A percentile compares a stretch with the other conserved stretches of the same genome.
phyloP scores from a whole-genome alignment of 2,113 vertebrate genomes.

The Chamaetylas fuelleborni region DNA sequence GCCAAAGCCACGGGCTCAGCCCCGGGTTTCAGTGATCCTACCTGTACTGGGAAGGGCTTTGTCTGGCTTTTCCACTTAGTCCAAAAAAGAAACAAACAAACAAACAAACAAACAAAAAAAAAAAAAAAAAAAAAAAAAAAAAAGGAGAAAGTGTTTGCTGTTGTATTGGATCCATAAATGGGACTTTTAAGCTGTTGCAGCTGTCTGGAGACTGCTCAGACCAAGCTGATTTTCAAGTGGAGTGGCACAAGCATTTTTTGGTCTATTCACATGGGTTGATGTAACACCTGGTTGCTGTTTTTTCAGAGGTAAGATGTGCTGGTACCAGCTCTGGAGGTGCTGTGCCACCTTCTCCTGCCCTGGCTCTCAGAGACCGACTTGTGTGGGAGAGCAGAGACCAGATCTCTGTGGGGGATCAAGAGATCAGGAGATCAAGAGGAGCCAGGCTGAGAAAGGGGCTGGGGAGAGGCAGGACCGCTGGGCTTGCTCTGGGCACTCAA shows the following conservation, averaged over 20 bases:
- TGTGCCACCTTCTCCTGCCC: neutral
- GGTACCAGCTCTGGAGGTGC: neutral
- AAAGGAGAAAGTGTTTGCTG: neutral
- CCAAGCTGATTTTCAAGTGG: neutral
- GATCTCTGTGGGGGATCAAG: neutral
- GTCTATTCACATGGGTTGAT: neutral
- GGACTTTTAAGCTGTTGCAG: neutral
- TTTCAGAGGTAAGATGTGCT: neutral
- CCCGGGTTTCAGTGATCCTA: neutral
- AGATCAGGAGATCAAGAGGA: neutral
- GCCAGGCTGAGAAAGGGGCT: neutral
- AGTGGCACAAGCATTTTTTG: neutral
- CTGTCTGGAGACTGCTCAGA: neutral
- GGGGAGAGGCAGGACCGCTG: rapidly evolving
- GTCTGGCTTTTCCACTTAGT: neutral
- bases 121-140: neutral
- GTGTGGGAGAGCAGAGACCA: neutral
- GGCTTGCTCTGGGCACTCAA: neutral
- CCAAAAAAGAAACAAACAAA: neutral
- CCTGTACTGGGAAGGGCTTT: neutral
- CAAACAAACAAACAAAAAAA: too few species aligned
- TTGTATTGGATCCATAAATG: neutral
- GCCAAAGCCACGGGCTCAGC: neutral
- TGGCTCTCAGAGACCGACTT: rapidly evolving
- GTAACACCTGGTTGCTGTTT: neutral